phyloP scores from a whole-genome alignment of 2,888 invertebrate species.

The Mythimna impura region DNA sequence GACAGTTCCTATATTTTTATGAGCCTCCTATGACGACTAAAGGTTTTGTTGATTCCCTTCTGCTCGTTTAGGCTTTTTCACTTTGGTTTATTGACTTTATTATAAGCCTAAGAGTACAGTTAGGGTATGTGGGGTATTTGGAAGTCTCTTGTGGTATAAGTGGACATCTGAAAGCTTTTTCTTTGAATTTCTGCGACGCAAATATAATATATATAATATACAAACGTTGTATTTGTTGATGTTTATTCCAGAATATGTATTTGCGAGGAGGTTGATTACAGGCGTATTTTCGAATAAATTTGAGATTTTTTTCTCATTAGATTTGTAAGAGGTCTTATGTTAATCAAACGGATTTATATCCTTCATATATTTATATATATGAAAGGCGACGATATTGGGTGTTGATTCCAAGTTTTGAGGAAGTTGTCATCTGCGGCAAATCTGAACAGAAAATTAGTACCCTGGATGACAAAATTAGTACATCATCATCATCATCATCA shows the following conservation, averaged over 20 bases:
- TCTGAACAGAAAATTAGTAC: too few relatives aligned
- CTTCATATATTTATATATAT: too few relatives aligned
- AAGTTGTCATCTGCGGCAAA: too few relatives aligned
- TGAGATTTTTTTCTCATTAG: not conserved
- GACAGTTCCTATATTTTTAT: slow-evolving; percentile 67
- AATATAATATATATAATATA: slow-evolving; percentile 25
- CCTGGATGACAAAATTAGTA: too few relatives aligned
- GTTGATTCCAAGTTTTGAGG: too few relatives aligned
- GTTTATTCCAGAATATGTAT: not conserved
- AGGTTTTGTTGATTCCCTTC: slow-evolving; percentile 66
- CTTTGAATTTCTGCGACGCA: slow-evolving; percentile 13
- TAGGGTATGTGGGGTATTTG: slow-evolving; percentile 36
- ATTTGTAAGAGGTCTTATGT: not conserved
- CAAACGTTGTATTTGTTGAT: slow-evolving; percentile 23
- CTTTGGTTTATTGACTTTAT: slow-evolving; percentile 61
- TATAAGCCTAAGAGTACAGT: slow-evolving; percentile 51
- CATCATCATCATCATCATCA: too few relatives aligned
- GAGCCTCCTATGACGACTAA: slow-evolving; percentile 61
- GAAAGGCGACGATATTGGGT: too few relatives aligned
- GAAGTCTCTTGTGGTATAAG: slow-evolving; percentile 29
- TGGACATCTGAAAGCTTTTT: slow-evolving; percentile 30
- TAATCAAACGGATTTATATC: too few relatives aligned
- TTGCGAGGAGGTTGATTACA: not conserved
- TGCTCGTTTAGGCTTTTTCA: slow-evolving; percentile 65
- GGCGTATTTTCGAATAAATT: not conserved